Base-by-base conservation (phyloP, 2,888 invertebrate genomes). In the Muscina levida region DNA sequence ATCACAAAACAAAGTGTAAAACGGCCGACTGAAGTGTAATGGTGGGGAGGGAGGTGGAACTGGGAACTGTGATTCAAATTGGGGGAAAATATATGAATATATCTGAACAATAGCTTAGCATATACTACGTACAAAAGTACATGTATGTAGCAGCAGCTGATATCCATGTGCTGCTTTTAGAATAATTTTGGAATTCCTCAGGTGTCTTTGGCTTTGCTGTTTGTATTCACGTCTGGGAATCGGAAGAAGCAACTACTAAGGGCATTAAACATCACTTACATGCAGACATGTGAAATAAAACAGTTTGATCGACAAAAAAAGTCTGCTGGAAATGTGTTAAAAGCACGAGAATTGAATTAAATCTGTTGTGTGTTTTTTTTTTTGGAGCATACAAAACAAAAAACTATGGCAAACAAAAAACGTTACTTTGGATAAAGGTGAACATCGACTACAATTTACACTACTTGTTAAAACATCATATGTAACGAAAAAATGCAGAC, bases 321-420 rank as follows among this genome's bases (percentile, higher is more conserved):
- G 26, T 48, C 31, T 11, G 15, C 31, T 68, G 48, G 62, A 72
- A 72, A 79, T 79, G 62, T 72, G 68, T 62, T 76, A 72, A 68
- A 79, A 76, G 72, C 79, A 79, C 79, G 79, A 76, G 62, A 79
- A 57, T 72, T 76, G 53, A 68, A 72, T 72, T 59, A 56, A 74
- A 62, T 79, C 57, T 65, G 66, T 68, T 19, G 39, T n/a, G 39
- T 19, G 39, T n/a, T 37, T 19, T 19, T n/a, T 31, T 1, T 66
- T 37, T 17, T 5, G 15, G 48, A 31, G 31, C 8, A 31, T 3
- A 31, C 31, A 31, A 31, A 31, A 31, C 31, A 31, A 31, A 31
- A 22, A 22, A 11, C 10, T 22, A 51, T 19, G 22, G 51, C 6
- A 19, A 5, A 31, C 31, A 31, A 31, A 31, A 31, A 51, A 51